phyloP scores from a whole-genome alignment of 1,140 invertebrate genomes.

The Bombus fervidus region DNA sequence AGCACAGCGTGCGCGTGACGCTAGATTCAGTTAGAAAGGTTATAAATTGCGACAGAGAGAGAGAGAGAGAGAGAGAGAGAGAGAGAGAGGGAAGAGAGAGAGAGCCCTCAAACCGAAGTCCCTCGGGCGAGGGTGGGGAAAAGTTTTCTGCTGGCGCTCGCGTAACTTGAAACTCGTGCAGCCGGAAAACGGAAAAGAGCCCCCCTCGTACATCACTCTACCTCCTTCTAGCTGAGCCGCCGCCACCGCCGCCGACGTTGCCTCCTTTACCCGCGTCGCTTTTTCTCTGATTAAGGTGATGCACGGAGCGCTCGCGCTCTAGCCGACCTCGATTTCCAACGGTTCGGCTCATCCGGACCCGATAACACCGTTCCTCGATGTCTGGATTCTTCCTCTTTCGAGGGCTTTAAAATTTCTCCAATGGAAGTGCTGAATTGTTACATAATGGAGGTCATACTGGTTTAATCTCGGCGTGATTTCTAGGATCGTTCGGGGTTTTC shows the following conservation, averaged over 20 bases:
- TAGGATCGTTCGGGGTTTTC: too few relatives aligned
- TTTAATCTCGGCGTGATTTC: background rate
- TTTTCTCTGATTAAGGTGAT: slow-evolving; percentile 75
- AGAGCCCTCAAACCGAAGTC: slow-evolving; percentile 70
- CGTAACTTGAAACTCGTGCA: slow-evolving; percentile 80
- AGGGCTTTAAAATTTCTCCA: background rate
- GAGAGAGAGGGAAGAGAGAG: slow-evolving; percentile 56
- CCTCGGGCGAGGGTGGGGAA: slow-evolving; percentile 70
- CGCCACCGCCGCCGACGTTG: slow-evolving; percentile 33
- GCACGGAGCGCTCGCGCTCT: slow-evolving; percentile 50
- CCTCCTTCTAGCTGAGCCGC: slow-evolving; percentile 42
- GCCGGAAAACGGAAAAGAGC: slow-evolving; percentile 77
- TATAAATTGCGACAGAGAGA: slow-evolving; percentile 76
- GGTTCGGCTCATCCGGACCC: background rate
- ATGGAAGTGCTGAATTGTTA: background rate
- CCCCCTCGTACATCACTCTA: slow-evolving; percentile 75
- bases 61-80: background rate
- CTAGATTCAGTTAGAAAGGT: slow-evolving; percentile 79
- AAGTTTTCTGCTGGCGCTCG: slow-evolving; percentile 78
- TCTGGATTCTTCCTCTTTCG: too few relatives aligned
- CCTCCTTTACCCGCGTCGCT: slow-evolving; percentile 55
- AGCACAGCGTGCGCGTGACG: slow-evolving; percentile 57
- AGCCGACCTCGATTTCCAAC: slow-evolving; percentile 28
- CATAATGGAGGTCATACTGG: too few relatives aligned
- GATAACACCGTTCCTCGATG: background rate